Evolutionary conservation across 2,113 vertebrate species (phyloP).

Genomic region (Malaclemys terrapin): DNA sequence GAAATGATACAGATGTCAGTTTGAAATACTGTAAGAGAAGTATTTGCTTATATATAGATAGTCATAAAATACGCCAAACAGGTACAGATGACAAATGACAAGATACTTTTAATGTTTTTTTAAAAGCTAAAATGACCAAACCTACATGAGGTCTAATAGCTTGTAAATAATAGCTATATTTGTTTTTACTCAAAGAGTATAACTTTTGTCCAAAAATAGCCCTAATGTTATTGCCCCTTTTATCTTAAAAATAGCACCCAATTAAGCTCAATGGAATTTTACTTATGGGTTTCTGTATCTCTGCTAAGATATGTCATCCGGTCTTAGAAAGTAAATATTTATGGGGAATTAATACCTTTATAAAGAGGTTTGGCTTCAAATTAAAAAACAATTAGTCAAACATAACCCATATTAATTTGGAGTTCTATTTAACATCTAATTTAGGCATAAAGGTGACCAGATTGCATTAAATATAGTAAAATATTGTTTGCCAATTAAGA

Average conservation of each 20-base stretch:
- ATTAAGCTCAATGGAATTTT: not conserved
- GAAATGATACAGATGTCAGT: not conserved
- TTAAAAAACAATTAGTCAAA: not conserved
- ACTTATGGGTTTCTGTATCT: not conserved
- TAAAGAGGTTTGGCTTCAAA: not conserved
- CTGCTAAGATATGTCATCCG: accelerated
- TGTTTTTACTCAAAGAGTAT: not conserved
- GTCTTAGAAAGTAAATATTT: not conserved
- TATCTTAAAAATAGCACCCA: not conserved
- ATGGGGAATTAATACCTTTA: not conserved
- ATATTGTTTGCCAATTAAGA: not conserved
- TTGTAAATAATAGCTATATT: not conserved
- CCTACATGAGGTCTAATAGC: not conserved
- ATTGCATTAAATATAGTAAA: not conserved
- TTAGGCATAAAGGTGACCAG: not conserved
- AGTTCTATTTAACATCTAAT: not conserved
- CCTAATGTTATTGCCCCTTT: not conserved
- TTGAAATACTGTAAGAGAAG: not conserved
- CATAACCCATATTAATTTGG: conserved; percentile 15
- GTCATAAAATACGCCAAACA: not conserved
- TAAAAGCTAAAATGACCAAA: not conserved
- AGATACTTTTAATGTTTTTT: not conserved
- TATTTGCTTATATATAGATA: not conserved
- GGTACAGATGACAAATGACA: not conserved
- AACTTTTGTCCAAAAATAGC: not conserved